phyloP scores from a whole-genome alignment of 1,140 invertebrate genomes.

The Dysdera silvatica region DNA sequence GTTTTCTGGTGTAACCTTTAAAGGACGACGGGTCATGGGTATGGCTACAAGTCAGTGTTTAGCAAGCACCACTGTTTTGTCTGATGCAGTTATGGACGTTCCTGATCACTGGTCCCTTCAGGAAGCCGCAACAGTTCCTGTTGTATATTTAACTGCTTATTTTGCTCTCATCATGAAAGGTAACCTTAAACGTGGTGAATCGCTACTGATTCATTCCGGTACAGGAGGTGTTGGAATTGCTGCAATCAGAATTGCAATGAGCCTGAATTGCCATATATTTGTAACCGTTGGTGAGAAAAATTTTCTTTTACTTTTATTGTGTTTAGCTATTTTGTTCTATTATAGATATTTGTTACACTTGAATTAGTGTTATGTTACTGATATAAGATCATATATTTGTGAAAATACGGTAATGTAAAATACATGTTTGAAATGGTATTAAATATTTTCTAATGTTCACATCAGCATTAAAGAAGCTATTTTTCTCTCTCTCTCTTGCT shows the following conservation, averaged over 20 bases:
- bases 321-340: too few species aligned
- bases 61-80: conserved; percentile 74
- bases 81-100: conserved; percentile 78
- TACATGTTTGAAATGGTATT: too few species aligned
- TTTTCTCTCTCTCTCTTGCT: too few species aligned
- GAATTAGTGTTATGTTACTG: too few species aligned
- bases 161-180: conserved; percentile 65
- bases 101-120: conserved; percentile 80
- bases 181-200: conserved; percentile 68
- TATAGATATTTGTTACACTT: too few species aligned
- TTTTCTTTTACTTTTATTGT: too few species aligned
- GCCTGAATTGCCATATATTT: conserved; percentile 74
- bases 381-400: too few species aligned
- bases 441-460: too few species aligned
- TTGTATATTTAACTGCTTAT: conserved; percentile 73
- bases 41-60: conserved; percentile 77
- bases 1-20: conserved; percentile 69
- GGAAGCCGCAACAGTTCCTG: conserved; percentile 86
- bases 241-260: conserved; percentile 81
- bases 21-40: conserved; percentile 81
- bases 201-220: conserved; percentile 86
- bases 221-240: conserved; percentile 95
- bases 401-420: too few species aligned
- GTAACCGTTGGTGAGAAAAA: conserved; percentile 67
- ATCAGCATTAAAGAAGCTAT: too few species aligned